Base-by-base conservation (phyloP, 1,140 invertebrate species). In the Alviniconcha marisindica region DNA sequence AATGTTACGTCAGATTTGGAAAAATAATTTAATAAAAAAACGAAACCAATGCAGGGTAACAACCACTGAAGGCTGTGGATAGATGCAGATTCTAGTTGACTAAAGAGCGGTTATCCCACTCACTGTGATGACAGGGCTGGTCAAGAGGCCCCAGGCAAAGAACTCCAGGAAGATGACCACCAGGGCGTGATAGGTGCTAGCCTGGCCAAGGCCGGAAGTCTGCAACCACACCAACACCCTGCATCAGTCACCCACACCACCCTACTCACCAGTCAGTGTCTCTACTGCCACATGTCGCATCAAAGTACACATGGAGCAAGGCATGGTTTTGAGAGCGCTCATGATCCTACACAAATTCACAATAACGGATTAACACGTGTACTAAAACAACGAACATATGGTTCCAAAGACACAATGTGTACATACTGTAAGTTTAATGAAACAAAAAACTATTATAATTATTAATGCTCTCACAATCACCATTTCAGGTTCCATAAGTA, bases 81-180 rank as follows among this genome's bases (percentile, higher is more conserved):
- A n/a, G n/a, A n/a, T n/a, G n/a, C n/a, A n/a, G n/a, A n/a, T n/a
- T n/a, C n/a, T n/a, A n/a, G n/a, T n/a, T n/a, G n/a, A n/a, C n/a
- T n/a, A n/a, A n/a, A n/a, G n/a, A n/a, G n/a, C n/a, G n/a, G n/a
- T n/a, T n/a, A n/a, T n/a, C n/a, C 1, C 15, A 94, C 95, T 95
- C 94, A 98, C 98, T 87, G 97, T 96, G 92, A 99, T 99, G 91
- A 99, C 97, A 73, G 99, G 99, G 95, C 98, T 98, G 60, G 98
- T 99, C 69, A 99, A 95, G 85, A 99, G 95, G 81, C 99, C 99
- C 98, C 99, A 99, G 82, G 98, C 97, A 94, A 99, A 99, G 94
- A 99, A 99, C 94, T 99, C 99, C 93, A 99, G 95, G 94, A 99
- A 99, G 94, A 99, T 99, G 88, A 99, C 97, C 88, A 99, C 96